Conservation (phyloP, 92 coral and sea anemone genomes). For the Bergia puertoricense region DNA sequence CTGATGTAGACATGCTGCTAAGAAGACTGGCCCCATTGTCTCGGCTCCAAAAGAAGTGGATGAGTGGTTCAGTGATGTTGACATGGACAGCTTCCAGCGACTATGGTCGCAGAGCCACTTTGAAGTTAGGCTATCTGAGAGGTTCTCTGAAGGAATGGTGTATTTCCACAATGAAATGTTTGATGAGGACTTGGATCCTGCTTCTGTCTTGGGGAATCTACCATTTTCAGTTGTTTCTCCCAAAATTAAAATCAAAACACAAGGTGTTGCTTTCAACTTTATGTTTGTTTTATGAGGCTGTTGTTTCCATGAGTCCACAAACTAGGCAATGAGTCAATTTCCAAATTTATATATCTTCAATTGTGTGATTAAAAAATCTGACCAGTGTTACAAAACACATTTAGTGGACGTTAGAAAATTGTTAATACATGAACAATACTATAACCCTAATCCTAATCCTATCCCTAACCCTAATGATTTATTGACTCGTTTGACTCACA, state of each 20-base stretch:
- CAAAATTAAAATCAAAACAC: neutral
- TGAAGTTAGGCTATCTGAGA: constrained; percentile 37
- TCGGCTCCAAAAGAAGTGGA: constrained; percentile 32
- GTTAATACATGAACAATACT: too few species aligned
- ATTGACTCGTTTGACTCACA: too few species aligned
- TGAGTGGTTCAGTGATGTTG: constrained; percentile 41
- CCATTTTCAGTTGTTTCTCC: constrained; percentile 20
- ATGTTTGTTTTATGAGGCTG: too few species aligned
- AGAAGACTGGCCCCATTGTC: constrained; percentile 31
- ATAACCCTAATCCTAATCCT: too few species aligned
- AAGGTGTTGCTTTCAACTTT: neutral
- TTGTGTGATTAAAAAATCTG: too few species aligned
- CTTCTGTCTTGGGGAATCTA: constrained; percentile 30
- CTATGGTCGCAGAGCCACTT: constrained; percentile 52
- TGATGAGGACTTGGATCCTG: constrained; percentile 42
- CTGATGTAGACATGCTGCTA: constrained; percentile 34
- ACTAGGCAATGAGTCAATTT: too few species aligned
- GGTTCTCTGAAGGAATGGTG: constrained; percentile 31
- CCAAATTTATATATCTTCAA: too few species aligned
- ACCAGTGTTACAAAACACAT: too few species aligned
- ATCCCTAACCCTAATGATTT: too few species aligned
- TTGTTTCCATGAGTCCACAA: too few species aligned
- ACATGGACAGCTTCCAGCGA: constrained; percentile 47
- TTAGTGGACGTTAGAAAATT: too few species aligned
- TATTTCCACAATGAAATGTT: constrained; percentile 44